Evolutionary conservation across 2,113 vertebrate genomes (phyloP).

Genomic region (Crotalus helleri): DNA sequence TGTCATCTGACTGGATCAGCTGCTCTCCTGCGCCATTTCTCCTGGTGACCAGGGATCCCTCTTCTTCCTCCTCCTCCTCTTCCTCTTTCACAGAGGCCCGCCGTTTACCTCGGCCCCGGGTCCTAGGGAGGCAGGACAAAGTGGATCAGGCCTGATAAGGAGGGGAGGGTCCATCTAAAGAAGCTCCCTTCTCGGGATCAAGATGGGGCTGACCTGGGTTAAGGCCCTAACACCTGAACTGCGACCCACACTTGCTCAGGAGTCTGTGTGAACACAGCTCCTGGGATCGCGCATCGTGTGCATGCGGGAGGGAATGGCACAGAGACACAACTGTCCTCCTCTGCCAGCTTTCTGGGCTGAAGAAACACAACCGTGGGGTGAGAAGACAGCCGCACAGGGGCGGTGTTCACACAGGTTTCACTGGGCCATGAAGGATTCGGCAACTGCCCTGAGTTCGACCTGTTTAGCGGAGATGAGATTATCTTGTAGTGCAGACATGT

Average conservation of each 20-base stretch:
- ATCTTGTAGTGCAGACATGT: neutral
- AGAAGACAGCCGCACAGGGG: neutral
- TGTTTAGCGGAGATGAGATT: neutral
- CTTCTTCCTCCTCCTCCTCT: constrained; percentile 1
- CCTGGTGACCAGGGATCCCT: neutral
- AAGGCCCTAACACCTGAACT: neutral
- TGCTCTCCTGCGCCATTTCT: neutral
- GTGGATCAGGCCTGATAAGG: neutral
- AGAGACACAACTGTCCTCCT: neutral
- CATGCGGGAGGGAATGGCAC: neutral
- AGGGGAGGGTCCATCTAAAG: neutral
- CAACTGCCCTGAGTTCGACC: too few relatives aligned
- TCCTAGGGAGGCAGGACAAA: constrained; percentile 19
- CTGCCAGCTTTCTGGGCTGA: neutral
- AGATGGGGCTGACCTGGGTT: neutral
- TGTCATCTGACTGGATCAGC: constrained; percentile 72
- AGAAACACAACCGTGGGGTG: neutral
- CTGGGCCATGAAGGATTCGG: neutral
- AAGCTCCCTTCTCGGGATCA: neutral
- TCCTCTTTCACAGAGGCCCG: constrained; percentile 21
- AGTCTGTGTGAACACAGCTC: neutral
- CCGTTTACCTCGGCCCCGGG: constrained; percentile 66
- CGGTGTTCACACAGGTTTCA: neutral
- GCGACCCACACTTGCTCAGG: neutral
- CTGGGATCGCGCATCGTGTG: neutral